Base-by-base conservation (phyloP, 37 sponge, comb jelly and placozoan species). In the Hormiphora californensis region DNA sequence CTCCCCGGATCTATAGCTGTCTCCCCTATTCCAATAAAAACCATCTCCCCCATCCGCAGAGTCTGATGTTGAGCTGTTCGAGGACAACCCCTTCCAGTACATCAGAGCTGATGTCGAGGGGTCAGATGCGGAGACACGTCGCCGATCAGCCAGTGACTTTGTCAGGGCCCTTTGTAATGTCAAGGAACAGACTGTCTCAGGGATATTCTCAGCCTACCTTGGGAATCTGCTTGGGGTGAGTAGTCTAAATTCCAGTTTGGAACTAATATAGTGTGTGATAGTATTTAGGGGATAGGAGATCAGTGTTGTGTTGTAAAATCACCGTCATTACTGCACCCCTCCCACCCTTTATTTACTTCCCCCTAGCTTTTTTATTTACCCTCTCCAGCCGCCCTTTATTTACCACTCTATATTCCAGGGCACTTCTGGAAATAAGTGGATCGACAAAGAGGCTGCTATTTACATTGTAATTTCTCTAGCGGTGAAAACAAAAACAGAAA, bases 51-150 rank as follows among this genome's bases (percentile, higher is more conserved):
- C 8, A 9, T 21, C 15, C 19, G 8, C 63, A 35, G 99, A 93
- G 54, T 54, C 93, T 0, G 99, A 98, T 81, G 95, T 95, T 73
- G 99, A 98, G 54, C 87, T 92, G 55, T 98, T 98, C 87, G 99
- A 95, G 81, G 94, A 95, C 68, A 95, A 98, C 62, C 91, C 99
- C 0, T 96, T 95, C 88, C 96, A 98, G 86, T 98, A 98, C 85
- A 87, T 98, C 28, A 88, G 95, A 36, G 78, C 91, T 35, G 99
- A 98, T 46, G 88, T 98, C 27, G 99, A 98, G 62, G 99, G 91
- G 0, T 40, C 92, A 9, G 99, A 98, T 43, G 86, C 95, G 34
- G 99, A 95, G 30, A 98, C 99, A 0, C 87, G 99, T n/a, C 88
- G 99, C 12, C 90, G 92, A 51, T 93, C 99, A 5, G 95, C 99